Evolutionary conservation across 2,888 invertebrate species (phyloP), one percentile per base, ranked within the genome.

Genomic region (Bugula neritina): DNA sequence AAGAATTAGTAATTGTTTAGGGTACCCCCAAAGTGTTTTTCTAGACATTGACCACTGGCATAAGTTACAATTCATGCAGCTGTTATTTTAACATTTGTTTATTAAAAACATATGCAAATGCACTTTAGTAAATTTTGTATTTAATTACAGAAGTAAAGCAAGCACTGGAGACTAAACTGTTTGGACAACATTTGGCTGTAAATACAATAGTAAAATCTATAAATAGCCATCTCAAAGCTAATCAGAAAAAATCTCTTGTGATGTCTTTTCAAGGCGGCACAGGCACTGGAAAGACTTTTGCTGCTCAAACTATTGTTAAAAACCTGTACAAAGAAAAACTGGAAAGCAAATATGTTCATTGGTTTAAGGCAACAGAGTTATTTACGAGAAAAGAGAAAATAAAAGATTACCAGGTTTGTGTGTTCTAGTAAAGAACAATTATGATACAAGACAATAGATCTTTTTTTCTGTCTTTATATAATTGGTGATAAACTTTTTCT

Each of bases 291-390:
- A 84, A 84, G 73, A 84, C 84, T 74, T 81, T 79, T 78, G 84
- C 83, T 71, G 79, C 80, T 71, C 76, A 77, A 54, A 82, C 86
- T 34, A 82, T 87, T 43, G 85, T 83, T 1, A 80, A 86, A 34
- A 78, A 82, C 69, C 73, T 86, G 29, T 87, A 79, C 77, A 78
- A 77, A 73, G 84, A 89, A 34, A 93, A 94, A 0, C 84, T 88
- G 78, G 81, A 80, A 72, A 96, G 94, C 82, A 85, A 88, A 76
- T 92, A 87, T 87, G 92, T 93, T 1, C 91, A 93, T 81, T 87
- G 90, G 75, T 93, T 90, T 81, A 89, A 91, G 82, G 92, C 93
- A 0, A 89, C 92, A 72, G 87, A 90, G 73, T 90, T 93, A 84
- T 97, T 96, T 86, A 89, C 90, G 76, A 84, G 88, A 80, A 80